Conservation (phyloP, 1,140 invertebrate genomes). For the Panonychus citri region DNA sequence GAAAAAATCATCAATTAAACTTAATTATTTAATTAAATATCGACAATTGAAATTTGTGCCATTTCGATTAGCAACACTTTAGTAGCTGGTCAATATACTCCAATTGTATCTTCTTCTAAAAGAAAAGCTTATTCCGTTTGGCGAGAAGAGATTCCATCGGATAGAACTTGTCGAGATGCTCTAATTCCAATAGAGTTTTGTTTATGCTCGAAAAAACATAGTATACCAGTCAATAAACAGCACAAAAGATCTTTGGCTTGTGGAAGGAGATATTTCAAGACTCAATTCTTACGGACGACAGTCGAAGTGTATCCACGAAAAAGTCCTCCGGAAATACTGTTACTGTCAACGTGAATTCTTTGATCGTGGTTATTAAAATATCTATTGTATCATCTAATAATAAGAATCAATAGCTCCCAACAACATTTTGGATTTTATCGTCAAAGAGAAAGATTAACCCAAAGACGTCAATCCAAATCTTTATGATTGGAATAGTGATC, state of each 20-base stretch:
- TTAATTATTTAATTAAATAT: too few species aligned
- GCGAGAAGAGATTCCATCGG: neutral
- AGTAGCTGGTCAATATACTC: too few species aligned
- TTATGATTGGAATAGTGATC: too few species aligned
- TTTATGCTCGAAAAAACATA: neutral
- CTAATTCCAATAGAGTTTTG: slow-evolving; percentile 6
- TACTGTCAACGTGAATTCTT: neutral
- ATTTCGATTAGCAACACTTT: too few species aligned
- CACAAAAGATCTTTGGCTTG: neutral
- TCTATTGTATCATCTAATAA: too few species aligned
- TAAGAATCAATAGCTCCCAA: too few species aligned
- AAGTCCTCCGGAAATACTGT: neutral
- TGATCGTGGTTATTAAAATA: too few species aligned
- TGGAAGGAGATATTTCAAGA: neutral
- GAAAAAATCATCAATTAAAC: too few species aligned
- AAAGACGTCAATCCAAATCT: too few species aligned
- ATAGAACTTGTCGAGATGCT: slow-evolving; percentile 5
- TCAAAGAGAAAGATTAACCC: too few species aligned
- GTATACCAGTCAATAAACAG: neutral
- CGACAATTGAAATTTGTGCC: too few species aligned
- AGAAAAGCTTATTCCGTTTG: neutral
- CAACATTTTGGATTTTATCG: too few species aligned
- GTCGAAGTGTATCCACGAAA: neutral
- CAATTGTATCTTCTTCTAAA: neutral
- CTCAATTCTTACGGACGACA: neutral